phyloP scores from a whole-genome alignment of 2,797 vertebrate species.

The Bufotes viridis region DNA sequence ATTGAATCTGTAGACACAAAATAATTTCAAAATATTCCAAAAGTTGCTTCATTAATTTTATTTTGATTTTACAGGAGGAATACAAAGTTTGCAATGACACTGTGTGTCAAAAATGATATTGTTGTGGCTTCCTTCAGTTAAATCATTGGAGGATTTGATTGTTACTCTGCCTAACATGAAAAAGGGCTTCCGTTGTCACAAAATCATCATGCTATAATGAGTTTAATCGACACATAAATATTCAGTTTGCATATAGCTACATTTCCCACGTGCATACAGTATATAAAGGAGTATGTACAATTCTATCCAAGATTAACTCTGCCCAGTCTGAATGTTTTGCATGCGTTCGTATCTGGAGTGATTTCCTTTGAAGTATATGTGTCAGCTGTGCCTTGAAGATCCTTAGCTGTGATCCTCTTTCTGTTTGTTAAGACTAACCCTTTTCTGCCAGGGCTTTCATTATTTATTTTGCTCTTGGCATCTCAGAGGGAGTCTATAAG shows the following conservation, averaged over 20 bases:
- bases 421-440: constrained; percentile 34
- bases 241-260: background rate
- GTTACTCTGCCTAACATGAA: background rate
- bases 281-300: constrained; percentile 11
- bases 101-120: too few relatives aligned
- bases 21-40: too few relatives aligned
- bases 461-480: constrained; percentile 51
- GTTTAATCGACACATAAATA: constrained; percentile 20
- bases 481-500: constrained; percentile 50
- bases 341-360: constrained; percentile 11
- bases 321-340: constrained; percentile 33
- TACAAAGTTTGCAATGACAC: too few relatives aligned
- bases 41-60: too few relatives aligned
- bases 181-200: background rate
- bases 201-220: background rate
- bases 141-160: background rate
- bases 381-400: constrained; percentile 38
- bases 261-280: background rate
- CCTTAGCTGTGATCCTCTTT: constrained; percentile 37
- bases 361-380: constrained; percentile 39
- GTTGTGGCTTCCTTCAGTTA: background rate
- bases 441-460: constrained; percentile 49
- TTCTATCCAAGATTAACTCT: constrained; percentile 25
- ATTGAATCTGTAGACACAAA: too few relatives aligned
- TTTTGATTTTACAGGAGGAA: too few relatives aligned